Conservation (phyloP, 1,140 invertebrate species). For the Samia ricini region DNA sequence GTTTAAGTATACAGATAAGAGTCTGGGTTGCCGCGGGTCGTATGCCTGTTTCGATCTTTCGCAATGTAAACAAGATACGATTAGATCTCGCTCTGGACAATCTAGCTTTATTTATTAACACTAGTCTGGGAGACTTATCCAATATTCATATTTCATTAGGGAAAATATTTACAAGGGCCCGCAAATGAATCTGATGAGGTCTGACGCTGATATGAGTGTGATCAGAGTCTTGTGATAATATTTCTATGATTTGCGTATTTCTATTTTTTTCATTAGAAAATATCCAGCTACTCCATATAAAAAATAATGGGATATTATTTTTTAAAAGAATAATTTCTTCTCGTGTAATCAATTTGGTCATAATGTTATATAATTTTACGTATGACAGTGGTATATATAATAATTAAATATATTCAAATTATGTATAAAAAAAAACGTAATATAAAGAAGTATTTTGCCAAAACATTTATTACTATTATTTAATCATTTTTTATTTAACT, state of each 20-base stretch:
- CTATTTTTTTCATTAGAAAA: background rate
- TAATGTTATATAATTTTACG: no score
- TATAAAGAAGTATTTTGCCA: no score
- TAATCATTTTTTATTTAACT: no score
- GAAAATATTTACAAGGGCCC: slow-evolving; percentile 1
- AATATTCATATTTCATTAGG: slow-evolving; percentile 28
- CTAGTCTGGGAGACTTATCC: slow-evolving; percentile 29
- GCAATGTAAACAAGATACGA: slow-evolving; percentile 68
- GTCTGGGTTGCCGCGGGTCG: slow-evolving; percentile 10
- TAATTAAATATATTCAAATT: no score
- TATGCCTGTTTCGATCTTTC: slow-evolving; percentile 36
- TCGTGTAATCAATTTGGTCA: no score
- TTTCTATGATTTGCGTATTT: background rate
- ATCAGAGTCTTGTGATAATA: background rate
- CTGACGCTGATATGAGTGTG: background rate
- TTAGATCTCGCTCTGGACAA: slow-evolving; percentile 58
- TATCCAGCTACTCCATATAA: background rate
- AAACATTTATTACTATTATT: no score
- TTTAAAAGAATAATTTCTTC: background rate
- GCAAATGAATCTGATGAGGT: slow-evolving; percentile 2
- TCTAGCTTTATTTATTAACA: slow-evolving; percentile 64
- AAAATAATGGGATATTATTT: background rate
- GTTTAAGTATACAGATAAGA: slow-evolving; percentile 52
- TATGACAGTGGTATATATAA: no score
- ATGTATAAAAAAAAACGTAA: no score